Evolutionary conservation across 1,140 invertebrate species (phyloP), one percentile per base, ranked within the genome.

Genomic region (Bombus polaris): DNA sequence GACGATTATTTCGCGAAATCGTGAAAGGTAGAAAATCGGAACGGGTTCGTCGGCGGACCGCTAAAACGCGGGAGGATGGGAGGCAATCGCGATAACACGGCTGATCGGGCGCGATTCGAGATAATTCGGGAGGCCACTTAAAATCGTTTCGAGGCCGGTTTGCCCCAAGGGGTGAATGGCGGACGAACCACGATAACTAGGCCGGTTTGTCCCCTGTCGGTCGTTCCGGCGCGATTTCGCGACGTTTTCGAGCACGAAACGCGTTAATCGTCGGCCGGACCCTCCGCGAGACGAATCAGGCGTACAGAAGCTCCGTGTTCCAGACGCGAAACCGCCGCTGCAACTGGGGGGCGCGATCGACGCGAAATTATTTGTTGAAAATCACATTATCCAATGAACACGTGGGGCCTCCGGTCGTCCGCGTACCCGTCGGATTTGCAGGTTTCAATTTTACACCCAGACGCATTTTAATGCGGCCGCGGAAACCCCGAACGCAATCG

Each of bases 391-490:
- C 88, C 85, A 28, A 59, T 81, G 37, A 37, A 35, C 44, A 39
- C 35, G n/a, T 32, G 66, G 65, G 66, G n/a, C 22, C 72, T 53
- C 57, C 39, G 42, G 32, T n/a, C 39, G 53, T 32, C 18, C 44
- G 44, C 62, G 32, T 18, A 39, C 25, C 37, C 79, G 65, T 32
- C 76, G 83, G 85, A 79, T 83, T 89, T 84, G 82, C 82, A 81
- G 89, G 66, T 88, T 90, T 90, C 88, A 90, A 90, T 90, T 90
- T 90, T 89, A 89, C 88, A 89, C 88, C 82, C 88, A 89, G 75
- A 84, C 84, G 88, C 86, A 89, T 90, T 90, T 89, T 90, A 90
- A 89, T 87, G 89, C 86, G 87, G 78, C 73, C 88, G 78, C 89
- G 89, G 84, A 79, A 81, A 87, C 81, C 88, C 73, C 47, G 85